Evolutionary conservation across 2,113 vertebrate genomes (phyloP).

Genomic region (Furnarius figulus): DNA sequence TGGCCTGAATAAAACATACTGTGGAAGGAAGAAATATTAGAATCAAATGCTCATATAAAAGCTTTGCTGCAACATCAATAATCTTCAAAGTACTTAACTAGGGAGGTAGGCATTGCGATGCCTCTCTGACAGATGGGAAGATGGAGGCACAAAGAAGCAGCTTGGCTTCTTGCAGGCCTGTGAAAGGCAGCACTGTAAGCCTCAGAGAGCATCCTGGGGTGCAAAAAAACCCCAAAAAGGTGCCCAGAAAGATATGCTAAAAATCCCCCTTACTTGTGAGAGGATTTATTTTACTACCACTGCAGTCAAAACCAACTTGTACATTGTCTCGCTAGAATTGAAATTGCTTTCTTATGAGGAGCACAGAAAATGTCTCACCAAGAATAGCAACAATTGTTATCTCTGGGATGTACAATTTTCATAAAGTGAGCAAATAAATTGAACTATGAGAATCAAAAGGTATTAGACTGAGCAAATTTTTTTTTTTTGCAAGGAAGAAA

Average conservation of each 20-base stretch:
- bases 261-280: background rate
- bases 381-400: background rate
- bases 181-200: background rate
- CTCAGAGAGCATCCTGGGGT: background rate
- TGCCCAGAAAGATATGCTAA: background rate
- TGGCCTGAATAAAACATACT: conserved; percentile 51
- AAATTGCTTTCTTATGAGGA: background rate
- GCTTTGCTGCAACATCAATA: conserved; percentile 56
- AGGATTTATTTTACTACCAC: background rate
- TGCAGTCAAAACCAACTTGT: background rate
- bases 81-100: conserved; percentile 42
- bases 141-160: background rate
- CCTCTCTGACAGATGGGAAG: background rate
- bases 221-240: background rate
- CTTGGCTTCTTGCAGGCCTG: background rate
- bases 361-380: background rate
- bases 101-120: background rate
- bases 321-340: rapidly evolving
- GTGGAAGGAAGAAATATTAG: conserved; percentile 43
- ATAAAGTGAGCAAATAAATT: background rate
- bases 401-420: background rate
- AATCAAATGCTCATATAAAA: conserved; percentile 56
- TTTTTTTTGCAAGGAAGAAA: background rate
- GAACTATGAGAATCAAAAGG: background rate
- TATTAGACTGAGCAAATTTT: background rate